A percentile compares a stretch with the other conserved stretches of the same genome.
phyloP scores from a whole-genome alignment of 2,888 invertebrate genomes.

The Acrocera orbiculus region DNA sequence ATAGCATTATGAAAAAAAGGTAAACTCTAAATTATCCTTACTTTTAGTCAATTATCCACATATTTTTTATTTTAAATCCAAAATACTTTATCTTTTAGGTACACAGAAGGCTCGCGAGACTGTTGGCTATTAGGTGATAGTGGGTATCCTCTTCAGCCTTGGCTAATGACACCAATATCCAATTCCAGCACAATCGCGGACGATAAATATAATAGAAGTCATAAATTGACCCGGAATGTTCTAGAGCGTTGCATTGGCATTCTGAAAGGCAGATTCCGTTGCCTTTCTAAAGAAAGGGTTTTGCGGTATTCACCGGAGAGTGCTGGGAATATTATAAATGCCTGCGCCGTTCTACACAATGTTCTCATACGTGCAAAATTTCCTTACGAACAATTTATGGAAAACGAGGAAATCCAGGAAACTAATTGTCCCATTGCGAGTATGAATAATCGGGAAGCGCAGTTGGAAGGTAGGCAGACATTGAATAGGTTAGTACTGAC shows the following conservation, averaged over 20 bases:
- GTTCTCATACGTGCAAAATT: neutral
- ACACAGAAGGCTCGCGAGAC: conserved; percentile 1
- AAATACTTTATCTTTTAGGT: neutral
- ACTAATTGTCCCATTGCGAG: no score
- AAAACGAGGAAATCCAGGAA: no score
- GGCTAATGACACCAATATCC: conserved; percentile 1
- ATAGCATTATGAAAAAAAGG: neutral
- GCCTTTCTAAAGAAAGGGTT: neutral
- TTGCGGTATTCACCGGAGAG: neutral
- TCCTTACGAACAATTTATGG: neutral
- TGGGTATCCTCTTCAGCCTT: conserved; percentile 8
- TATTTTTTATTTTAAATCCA: no score
- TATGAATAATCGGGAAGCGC: no score
- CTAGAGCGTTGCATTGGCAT: conserved; percentile 1
- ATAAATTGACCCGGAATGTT: neutral
- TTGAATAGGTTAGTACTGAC: no score
- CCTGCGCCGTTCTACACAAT: conserved; percentile 1
- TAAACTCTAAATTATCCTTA: neutral
- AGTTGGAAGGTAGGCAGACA: no score
- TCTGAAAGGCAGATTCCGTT: conserved; percentile 1
- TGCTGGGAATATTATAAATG: conserved; percentile 2
- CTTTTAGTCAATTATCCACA: no score
- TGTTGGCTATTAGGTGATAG: conserved; percentile 9
- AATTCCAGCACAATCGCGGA: neutral
- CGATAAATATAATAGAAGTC: neutral